Evolutionary conservation across 2,113 vertebrate genomes (phyloP).

Genomic region (Callithrix jacchus): DNA sequence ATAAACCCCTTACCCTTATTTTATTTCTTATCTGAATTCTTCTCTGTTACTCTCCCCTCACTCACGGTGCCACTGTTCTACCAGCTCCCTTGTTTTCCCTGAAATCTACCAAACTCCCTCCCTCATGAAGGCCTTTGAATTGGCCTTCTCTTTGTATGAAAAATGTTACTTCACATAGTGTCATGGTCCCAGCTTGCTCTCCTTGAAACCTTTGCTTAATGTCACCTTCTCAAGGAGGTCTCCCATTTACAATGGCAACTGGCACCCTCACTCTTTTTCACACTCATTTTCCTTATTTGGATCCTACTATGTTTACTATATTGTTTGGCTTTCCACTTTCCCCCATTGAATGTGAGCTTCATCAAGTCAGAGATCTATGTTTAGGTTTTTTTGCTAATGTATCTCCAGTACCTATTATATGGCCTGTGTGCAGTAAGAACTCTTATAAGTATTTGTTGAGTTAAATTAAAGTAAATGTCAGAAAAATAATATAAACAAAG

Average conservation of each 20-base stretch:
- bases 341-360: background rate
- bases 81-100: background rate
- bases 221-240: background rate
- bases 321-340: background rate
- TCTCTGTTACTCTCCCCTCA: background rate
- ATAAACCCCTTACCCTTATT: background rate
- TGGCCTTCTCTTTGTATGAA: background rate
- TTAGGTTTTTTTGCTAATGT: background rate
- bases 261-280: background rate
- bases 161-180: background rate
- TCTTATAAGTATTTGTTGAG: background rate
- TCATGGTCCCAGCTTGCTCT: background rate
- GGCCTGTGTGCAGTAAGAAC: background rate
- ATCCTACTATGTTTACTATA: background rate
- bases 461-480: conserved; percentile 43
- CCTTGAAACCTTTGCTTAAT: background rate
- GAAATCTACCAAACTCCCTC: background rate
- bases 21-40: background rate
- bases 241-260: background rate
- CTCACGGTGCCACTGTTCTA: background rate
- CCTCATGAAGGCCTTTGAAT: background rate
- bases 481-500: background rate
- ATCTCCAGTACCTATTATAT: background rate
- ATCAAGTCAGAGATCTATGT: background rate
- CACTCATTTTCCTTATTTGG: background rate